phyloP scores from a whole-genome alignment of 2,888 invertebrate genomes.

The Spodoptera picta region DNA sequence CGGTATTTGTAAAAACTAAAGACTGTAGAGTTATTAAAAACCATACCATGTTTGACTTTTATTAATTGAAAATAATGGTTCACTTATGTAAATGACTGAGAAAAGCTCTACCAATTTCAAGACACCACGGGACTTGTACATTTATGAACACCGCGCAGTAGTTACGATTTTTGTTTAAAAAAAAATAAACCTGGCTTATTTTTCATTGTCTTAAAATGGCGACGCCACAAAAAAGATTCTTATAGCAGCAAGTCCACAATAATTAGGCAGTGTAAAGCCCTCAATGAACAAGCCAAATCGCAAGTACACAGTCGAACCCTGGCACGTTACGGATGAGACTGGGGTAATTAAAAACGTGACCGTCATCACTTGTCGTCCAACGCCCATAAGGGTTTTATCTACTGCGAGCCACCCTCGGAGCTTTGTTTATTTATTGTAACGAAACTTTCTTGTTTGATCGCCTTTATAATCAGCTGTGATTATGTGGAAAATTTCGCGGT shows the following conservation, averaged over 20 bases:
- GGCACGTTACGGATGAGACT: constrained; percentile 82
- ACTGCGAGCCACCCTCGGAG: constrained; percentile 76
- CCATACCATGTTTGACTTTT: too few species aligned
- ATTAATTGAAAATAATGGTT: too few species aligned
- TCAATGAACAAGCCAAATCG: constrained; percentile 50
- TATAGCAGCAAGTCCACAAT: constrained; percentile 26
- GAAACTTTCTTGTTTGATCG: constrained; percentile 61
- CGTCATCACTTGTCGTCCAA: constrained; percentile 85
- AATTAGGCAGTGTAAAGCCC: constrained; percentile 44
- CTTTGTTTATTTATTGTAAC: constrained; percentile 81
- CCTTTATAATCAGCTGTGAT: constrained; percentile 52
- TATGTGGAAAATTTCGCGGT: constrained; percentile 46
- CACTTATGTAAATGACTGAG: too few species aligned
- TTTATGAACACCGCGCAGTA: too few species aligned
- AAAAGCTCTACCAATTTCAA: too few species aligned
- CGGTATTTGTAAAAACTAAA: too few species aligned
- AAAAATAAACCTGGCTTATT: too few species aligned
- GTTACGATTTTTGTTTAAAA: too few species aligned
- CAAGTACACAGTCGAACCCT: constrained; percentile 70
- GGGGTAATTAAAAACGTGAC: constrained; percentile 88
- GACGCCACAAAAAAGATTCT: neutral
- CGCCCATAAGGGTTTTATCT: constrained; percentile 84
- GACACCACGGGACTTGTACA: too few species aligned
- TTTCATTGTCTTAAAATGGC: neutral
- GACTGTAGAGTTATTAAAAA: too few species aligned